Conservation (phyloP, 2,113 vertebrate species). For the Oncorhynchus kisutch region DNA sequence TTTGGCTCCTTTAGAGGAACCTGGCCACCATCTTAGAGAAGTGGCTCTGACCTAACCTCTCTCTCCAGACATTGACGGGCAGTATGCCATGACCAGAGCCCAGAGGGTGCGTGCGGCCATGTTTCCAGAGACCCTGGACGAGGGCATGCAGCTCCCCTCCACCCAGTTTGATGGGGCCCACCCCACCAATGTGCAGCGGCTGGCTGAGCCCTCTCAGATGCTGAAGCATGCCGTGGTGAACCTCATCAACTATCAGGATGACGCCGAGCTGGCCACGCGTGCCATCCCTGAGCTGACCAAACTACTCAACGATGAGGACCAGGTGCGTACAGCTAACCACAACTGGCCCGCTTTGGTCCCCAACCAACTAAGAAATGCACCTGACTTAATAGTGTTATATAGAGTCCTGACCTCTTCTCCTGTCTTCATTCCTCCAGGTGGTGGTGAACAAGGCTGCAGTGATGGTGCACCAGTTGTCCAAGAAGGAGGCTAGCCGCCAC, state of each 20-base stretch:
- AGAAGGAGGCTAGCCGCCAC: conserved; percentile 97
- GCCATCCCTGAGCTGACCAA: conserved; percentile 98
- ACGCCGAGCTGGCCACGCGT: conserved; percentile 95
- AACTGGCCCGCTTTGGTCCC: not conserved
- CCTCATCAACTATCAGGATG: conserved; percentile 98
- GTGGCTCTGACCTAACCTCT: too few relatives aligned
- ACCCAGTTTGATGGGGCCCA: conserved; percentile 95
- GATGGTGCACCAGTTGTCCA: conserved; percentile 99
- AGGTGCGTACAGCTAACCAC: conserved; percentile 69
- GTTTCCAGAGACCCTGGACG: conserved; percentile 98
- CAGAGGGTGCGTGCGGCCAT: conserved; percentile 97
- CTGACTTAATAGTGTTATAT: not conserved
- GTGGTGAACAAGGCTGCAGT: conserved; percentile 98
- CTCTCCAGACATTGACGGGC: conserved; percentile 89
- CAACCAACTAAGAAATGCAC: not conserved
- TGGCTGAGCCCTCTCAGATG: conserved; percentile 99
- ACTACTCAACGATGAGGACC: conserved; percentile 96
- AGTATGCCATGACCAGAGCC: conserved; percentile 97
- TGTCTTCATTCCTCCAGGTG: conserved; percentile 73
- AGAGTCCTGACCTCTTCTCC: not conserved
- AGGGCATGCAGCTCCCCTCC: conserved; percentile 98
- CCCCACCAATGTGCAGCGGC: conserved; percentile 94
- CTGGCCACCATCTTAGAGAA: not conserved
- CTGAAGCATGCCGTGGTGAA: conserved; percentile 98
- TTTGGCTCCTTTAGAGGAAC: not conserved